A percentile compares a stretch with the other conserved stretches of the same genome.
These are phyloP conservation scores for Xestia xanthographa DNA, from an alignment of 2,888 invertebrate genomes.

Conservation along the genomic window DNA sequence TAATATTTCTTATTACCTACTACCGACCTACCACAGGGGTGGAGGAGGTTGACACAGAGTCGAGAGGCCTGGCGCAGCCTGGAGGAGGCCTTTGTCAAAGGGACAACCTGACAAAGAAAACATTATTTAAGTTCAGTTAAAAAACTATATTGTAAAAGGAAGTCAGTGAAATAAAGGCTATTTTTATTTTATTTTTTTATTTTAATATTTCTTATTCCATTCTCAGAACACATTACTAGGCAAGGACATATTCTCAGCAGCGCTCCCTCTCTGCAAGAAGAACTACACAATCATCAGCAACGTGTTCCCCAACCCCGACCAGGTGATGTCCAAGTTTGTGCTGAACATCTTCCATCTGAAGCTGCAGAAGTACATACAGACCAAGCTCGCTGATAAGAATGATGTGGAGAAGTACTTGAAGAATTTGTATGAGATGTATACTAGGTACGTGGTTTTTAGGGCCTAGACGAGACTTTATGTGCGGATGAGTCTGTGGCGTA, in stretches of 20 bases:
- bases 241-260: conserved; percentile 97
- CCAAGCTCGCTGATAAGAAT: conserved; percentile 94
- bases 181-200: no score
- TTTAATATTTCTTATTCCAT: conserved; percentile 11
- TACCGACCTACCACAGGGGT: no score
- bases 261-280: conserved; percentile 96
- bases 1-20: no score
- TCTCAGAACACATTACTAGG: conserved; percentile 95
- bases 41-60: no score
- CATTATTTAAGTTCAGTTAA: no score
- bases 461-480: no score
- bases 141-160: no score
- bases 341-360: conserved; percentile 98
- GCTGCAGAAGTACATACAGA: conserved; percentile 95
- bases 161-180: no score
- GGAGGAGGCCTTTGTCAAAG: no score
- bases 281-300: conserved; percentile 95
- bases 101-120: no score
- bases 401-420: conserved; percentile 97
- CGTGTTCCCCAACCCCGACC: conserved; percentile 98
- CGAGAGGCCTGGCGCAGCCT: no score
- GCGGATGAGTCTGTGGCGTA: no score
- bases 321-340: conserved; percentile 99
- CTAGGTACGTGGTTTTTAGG: conserved; percentile 92
- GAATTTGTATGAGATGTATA: conserved; percentile 97